Evolutionary conservation across 1,140 invertebrate genomes (phyloP).

Genomic region (Acromyrmex echinatior): DNA sequence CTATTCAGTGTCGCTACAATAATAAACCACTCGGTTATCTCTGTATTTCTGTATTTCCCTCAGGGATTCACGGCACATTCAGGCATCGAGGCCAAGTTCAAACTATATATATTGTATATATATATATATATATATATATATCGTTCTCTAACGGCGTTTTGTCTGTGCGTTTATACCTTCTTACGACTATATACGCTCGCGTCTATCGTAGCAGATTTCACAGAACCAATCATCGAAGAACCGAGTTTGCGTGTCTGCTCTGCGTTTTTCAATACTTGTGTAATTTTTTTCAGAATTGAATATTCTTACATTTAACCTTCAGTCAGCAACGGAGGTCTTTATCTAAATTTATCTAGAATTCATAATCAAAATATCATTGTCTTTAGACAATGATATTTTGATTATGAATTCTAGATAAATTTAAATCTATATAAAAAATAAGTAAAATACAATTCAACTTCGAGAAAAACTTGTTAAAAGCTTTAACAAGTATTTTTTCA

Average conservation of each 20-base stretch:
- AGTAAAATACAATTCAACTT: too few relatives aligned
- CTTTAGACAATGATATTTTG: too few relatives aligned
- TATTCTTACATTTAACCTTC: neutral
- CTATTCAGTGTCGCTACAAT: slow-evolving; percentile 85
- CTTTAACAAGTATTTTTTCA: too few relatives aligned
- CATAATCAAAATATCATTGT: too few relatives aligned
- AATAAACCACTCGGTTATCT: slow-evolving; percentile 85
- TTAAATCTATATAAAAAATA: too few relatives aligned
- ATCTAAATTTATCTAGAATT: too few relatives aligned
- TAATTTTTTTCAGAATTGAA: neutral
- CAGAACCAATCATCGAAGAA: slow-evolving; percentile 11
- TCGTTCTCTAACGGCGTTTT: slow-evolving; percentile 65
- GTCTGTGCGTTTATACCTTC: slow-evolving; percentile 71
- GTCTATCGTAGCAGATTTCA: slow-evolving; percentile 20
- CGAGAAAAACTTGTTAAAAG: too few relatives aligned
- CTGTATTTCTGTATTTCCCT: slow-evolving; percentile 86
- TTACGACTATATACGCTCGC: neutral
- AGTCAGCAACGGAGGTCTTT: too few relatives aligned
- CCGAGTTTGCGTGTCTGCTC: neutral
- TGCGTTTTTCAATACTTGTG: neutral
- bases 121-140: neutral
- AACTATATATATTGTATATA: slow-evolving; percentile 72
- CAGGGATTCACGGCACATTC: slow-evolving; percentile 79
- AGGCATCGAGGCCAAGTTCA: slow-evolving; percentile 85
- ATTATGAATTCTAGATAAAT: too few relatives aligned